A percentile compares a stretch with the other conserved stretches of the same genome.
Evolutionary conservation across 2,888 invertebrate genomes (phyloP).

Genomic region (Cynaeus angustus): DNA sequence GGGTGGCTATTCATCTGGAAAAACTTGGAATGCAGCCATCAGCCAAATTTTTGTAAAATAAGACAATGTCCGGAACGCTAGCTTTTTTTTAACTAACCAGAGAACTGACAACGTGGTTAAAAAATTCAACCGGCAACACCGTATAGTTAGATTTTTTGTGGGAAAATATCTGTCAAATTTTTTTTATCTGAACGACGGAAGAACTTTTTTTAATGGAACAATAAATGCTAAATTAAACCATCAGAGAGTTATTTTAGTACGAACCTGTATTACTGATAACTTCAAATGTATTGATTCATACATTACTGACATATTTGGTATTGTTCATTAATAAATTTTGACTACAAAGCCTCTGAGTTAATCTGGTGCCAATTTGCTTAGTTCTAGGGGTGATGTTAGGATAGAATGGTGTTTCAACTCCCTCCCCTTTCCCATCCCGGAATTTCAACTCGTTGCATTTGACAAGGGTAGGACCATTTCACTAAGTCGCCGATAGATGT

Average conservation of each 20-base stretch:
- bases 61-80: constrained; percentile 39
- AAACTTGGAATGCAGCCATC: constrained; percentile 44
- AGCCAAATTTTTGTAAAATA: constrained; percentile 41
- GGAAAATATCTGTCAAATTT: constrained; percentile 5
- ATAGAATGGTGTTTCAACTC: no score
- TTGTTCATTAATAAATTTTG: constrained; percentile 8
- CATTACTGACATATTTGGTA: constrained; percentile 5
- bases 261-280: constrained; percentile 6
- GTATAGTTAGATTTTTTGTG: background rate
- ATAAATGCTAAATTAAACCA: constrained; percentile 8
- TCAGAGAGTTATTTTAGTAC: constrained; percentile 4
- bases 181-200: constrained; percentile 1
- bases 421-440: no score
- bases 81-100: constrained; percentile 17
- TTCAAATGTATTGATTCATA: background rate
- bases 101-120: no score
- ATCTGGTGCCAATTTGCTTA: constrained; percentile 8
- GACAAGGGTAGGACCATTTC: no score
- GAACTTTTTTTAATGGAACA: constrained; percentile 2
- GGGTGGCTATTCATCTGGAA: constrained; percentile 46
- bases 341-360: constrained; percentile 8
- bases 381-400: no score
- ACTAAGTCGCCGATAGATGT: no score
- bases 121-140: no score
- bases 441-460: no score